Conservation (phyloP, 1,140 invertebrate species). For the Trialeurodes vaporariorum region DNA sequence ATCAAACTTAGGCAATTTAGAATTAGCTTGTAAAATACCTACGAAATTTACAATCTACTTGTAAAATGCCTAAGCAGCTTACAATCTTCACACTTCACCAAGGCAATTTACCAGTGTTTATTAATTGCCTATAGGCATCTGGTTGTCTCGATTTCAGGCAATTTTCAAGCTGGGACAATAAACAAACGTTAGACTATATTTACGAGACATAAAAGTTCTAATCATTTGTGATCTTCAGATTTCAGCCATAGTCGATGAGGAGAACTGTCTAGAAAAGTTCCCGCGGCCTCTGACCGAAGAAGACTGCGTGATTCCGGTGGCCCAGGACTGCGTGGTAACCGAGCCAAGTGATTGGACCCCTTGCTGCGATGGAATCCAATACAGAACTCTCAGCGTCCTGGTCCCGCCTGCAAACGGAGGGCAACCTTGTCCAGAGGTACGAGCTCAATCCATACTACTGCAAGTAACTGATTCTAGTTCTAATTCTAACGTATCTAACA, state of each 20-base stretch:
- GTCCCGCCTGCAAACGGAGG: constrained; percentile 29
- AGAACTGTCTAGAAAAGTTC: constrained; percentile 28
- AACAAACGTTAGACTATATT: constrained; percentile 10
- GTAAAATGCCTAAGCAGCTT: no score
- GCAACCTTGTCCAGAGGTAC: constrained; percentile 29
- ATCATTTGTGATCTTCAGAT: constrained; percentile 27
- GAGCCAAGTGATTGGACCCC: constrained; percentile 29
- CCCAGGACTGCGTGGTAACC: constrained; percentile 31
- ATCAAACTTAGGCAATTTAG: no score
- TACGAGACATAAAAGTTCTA: constrained; percentile 28
- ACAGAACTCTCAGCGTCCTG: constrained; percentile 25
- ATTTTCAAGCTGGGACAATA: constrained; percentile 17
- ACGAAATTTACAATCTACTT: no score
- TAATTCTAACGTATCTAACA: no score
- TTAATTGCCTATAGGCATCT: no score
- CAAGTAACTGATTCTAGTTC: no score
- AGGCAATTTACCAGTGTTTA: no score
- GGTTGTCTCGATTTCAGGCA: constrained; percentile 30
- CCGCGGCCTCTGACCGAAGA: constrained; percentile 24
- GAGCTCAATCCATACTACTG: no score
- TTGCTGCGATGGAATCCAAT: constrained; percentile 25
- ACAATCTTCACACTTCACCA: no score
- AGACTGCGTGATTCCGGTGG: constrained; percentile 26
- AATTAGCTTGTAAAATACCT: no score
- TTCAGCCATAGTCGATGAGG: constrained; percentile 26